Evolutionary conservation across 2,797 vertebrate genomes (phyloP).

Genomic region (Parotocinclus haroldoi): DNA sequence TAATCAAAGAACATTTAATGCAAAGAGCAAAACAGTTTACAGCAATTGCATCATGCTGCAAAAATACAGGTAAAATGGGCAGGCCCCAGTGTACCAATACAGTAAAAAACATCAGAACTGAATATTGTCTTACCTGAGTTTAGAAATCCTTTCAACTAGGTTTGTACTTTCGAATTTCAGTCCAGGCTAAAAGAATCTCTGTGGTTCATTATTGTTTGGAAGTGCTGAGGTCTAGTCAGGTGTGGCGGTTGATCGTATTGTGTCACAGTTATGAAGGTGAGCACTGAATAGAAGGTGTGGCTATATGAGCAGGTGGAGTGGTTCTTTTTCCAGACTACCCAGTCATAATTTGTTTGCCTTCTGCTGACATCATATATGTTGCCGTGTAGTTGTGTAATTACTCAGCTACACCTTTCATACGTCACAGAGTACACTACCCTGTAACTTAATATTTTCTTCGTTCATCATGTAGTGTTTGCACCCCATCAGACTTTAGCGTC

Average conservation of each 20-base stretch:
- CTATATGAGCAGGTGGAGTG: constrained; percentile 45
- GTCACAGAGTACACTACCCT: not conserved
- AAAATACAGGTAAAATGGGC: not conserved
- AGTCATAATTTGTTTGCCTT: constrained; percentile 40
- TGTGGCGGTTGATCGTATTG: constrained; percentile 52
- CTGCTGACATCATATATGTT: constrained; percentile 47
- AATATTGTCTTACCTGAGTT: constrained; percentile 28
- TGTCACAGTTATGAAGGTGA: constrained; percentile 51
- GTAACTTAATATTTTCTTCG: no score
- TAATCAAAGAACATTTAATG: not conserved
- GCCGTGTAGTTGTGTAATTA: constrained; percentile 24
- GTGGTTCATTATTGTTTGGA: not conserved
- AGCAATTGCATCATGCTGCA: not conserved
- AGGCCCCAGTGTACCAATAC: no score
- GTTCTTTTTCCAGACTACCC: constrained; percentile 6
- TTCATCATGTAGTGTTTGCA: not conserved
- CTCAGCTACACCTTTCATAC: constrained; percentile 40
- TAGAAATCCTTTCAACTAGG: not conserved
- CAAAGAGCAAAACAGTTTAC: not conserved
- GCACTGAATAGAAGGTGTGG: constrained; percentile 51
- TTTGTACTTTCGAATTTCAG: not conserved
- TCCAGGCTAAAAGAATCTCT: constrained; percentile 1
- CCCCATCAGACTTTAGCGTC: constrained; percentile 24
- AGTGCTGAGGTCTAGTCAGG: constrained; percentile 47
- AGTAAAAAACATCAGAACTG: not conserved